Conservation (phyloP, 2,113 vertebrate genomes). For the Sebastes schlegelii region DNA sequence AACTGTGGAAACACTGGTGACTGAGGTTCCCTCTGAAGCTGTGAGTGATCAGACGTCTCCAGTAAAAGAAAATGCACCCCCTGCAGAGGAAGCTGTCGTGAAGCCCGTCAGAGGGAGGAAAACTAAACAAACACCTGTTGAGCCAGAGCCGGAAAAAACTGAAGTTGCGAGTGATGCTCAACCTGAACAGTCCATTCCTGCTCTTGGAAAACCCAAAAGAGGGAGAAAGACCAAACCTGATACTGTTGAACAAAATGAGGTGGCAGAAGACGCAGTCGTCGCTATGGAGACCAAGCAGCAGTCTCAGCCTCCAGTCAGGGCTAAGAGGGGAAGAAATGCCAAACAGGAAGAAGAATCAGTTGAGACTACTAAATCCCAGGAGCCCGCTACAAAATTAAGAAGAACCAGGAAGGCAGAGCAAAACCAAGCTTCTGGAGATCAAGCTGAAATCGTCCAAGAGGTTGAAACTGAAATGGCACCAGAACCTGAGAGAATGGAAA, state of each 20-base stretch:
- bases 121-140: constrained; percentile 33
- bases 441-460: neutral
- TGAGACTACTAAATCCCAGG: neutral
- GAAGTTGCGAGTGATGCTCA: constrained; percentile 10
- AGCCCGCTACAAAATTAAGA: constrained; percentile 37
- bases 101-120: constrained; percentile 68
- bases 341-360: constrained; percentile 36
- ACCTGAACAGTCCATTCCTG: neutral
- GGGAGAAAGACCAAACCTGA: constrained; percentile 52
- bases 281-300: constrained; percentile 26
- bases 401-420: constrained; percentile 55
- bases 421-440: constrained; percentile 3
- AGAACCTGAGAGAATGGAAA: neutral
- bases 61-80: neutral
- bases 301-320: constrained; percentile 42
- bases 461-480: neutral
- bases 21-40: constrained; percentile 23
- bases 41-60: neutral
- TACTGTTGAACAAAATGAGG: constrained; percentile 23
- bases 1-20: neutral
- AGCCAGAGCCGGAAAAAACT: neutral
- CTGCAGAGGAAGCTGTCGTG: constrained; percentile 15
- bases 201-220: constrained; percentile 50
- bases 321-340: constrained; percentile 58
- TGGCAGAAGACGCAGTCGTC: neutral